Base-by-base conservation (phyloP, 2,113 vertebrate species). In the Phainopepla nitens region DNA sequence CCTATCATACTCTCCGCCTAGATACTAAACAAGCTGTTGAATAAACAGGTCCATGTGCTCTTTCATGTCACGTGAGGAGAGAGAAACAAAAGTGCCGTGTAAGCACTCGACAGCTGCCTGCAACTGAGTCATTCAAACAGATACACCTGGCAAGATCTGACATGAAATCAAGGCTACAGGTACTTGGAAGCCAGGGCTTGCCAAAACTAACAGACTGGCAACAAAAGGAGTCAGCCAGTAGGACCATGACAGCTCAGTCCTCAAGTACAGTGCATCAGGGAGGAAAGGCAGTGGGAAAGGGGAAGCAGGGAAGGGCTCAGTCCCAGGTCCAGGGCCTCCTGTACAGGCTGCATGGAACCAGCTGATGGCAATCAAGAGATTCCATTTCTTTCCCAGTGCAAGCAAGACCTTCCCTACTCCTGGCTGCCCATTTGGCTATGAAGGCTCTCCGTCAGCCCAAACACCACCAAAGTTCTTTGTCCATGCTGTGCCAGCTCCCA, bases 61-160 rank as follows among this genome's bases (percentile, higher is more conserved):
- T 95, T 96, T 93, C 79, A 87, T 84, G 80, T 84, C 94, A 90
- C 16, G 9, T 87, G 94, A 96, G 57, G 24, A 24, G 70, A 77
- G 61, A 13, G 56, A 81, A 94, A 76, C 61, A 93, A 39, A 39
- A 39, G 39, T 89, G 90, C 92, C n/a, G 9, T 65, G 92, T 95
- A 94, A 96, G 94, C 94, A 93, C 76, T 64, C 51, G 87, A 93
- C 86, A 92, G 87, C 33, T 76, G 93, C 81, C 85, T 94, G 70
- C 65, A 77, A 77, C 88, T 86, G 92, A 96, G 68, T 97, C 96
- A 97, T 58, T 88, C 51, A 3, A 47, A 51, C 28, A 95, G 92
- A 92, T 95, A 88, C 69, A 94, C 77, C 71, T 89, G 94, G 82
- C 96, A 96, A 94, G 92, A 96, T 88, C 36, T 56, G 80, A 96